Evolutionary conservation across 2,113 vertebrate species (phyloP).

Genomic region (Notiomystis cincta): DNA sequence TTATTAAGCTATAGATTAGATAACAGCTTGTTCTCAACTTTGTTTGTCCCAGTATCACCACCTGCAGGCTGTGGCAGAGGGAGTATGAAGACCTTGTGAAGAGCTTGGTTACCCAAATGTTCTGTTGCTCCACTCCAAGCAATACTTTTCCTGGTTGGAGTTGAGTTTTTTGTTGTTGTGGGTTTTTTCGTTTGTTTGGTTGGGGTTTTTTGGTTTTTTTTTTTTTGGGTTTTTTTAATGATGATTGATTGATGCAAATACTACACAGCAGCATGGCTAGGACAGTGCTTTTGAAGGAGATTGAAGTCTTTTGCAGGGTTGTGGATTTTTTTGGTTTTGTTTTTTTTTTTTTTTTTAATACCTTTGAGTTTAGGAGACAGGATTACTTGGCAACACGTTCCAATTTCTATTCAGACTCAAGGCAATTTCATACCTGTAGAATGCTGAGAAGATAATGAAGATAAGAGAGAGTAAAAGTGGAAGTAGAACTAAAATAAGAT

Average conservation of each 20-base stretch:
- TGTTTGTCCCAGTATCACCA: not conserved
- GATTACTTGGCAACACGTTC: not conserved
- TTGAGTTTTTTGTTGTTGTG: no score
- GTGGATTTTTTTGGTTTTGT: not conserved
- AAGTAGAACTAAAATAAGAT: not conserved
- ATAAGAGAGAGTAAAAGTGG: not conserved
- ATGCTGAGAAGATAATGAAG: not conserved
- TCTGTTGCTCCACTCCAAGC: not conserved
- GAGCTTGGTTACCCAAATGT: not conserved
- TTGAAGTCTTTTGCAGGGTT: not conserved
- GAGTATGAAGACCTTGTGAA: not conserved
- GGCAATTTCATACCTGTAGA: not conserved
- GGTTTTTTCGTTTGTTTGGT: no score
- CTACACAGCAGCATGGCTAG: not conserved
- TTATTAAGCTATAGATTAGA: conserved; percentile 28
- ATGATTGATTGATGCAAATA: not conserved
- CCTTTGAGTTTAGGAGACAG: not conserved
- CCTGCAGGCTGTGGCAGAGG: not conserved
- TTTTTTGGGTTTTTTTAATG: not conserved
- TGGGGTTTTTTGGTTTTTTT: not conserved
- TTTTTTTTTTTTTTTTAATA: not conserved
- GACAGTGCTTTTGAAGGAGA: not conserved
- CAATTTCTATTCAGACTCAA: not conserved
- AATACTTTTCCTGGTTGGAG: not conserved
- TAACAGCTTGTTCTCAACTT: not conserved